A percentile compares a stretch with the other conserved stretches of the same genome.
Evolutionary conservation across 2,797 vertebrate species (phyloP).

Genomic region (Tapirus indicus): DNA sequence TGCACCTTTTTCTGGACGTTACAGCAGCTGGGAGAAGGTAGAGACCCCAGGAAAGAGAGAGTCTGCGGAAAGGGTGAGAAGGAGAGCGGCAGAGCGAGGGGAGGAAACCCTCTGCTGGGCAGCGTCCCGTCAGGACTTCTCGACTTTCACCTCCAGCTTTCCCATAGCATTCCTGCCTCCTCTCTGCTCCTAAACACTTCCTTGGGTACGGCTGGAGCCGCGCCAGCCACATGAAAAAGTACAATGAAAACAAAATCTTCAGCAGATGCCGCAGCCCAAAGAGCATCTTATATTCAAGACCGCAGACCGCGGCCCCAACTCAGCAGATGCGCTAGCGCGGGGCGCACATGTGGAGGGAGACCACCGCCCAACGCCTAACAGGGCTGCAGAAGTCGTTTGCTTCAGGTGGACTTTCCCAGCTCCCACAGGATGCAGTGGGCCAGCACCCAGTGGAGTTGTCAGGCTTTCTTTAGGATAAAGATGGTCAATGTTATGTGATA

Average conservation of each 20-base stretch:
- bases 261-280: slow-evolving; percentile 60
- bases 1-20: slow-evolving; percentile 16
- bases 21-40: slow-evolving; percentile 59
- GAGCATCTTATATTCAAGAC: background rate
- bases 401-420: slow-evolving; percentile 15
- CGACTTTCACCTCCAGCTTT: slow-evolving; percentile 62
- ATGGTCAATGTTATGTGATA: background rate
- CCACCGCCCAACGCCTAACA: slow-evolving; percentile 38
- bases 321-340: slow-evolving; percentile 20
- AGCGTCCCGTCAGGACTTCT: slow-evolving; percentile 70
- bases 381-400: background rate
- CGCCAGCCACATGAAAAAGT: slow-evolving; percentile 60
- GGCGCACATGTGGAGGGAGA: slow-evolving; percentile 52
- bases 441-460: background rate
- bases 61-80: background rate
- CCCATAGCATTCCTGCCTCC: slow-evolving; percentile 40
- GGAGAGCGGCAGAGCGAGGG: background rate
- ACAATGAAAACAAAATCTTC: slow-evolving; percentile 56
- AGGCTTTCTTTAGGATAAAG: slow-evolving; percentile 48
- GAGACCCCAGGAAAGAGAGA: slow-evolving; percentile 49
- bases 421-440: background rate
- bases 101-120: background rate
- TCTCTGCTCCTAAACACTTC: slow-evolving; percentile 59
- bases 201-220: slow-evolving; percentile 35
- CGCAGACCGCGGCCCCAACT: background rate